These are phyloP conservation scores for Drosophila lacertosa DNA, from an alignment of 1,140 invertebrate species.

Conservation along the genomic window DNA sequence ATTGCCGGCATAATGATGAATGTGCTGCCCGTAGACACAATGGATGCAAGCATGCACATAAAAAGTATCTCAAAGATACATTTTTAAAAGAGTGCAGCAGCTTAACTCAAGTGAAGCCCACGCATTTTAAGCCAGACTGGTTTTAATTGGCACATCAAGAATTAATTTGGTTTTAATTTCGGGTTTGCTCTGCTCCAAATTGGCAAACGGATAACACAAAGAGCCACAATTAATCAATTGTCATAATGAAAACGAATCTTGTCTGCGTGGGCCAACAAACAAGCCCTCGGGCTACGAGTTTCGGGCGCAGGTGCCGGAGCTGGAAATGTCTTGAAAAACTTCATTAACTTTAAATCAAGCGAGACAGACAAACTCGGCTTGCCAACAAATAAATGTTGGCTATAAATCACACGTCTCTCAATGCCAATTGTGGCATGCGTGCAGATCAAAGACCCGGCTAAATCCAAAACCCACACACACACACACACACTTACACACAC, in stretches of 20 bases:
- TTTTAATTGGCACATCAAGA: slow-evolving; percentile 53
- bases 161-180: slow-evolving; percentile 29
- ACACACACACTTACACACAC: background rate
- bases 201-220: slow-evolving; percentile 55
- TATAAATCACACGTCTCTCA: slow-evolving; percentile 57
- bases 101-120: slow-evolving; percentile 11
- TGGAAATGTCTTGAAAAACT: slow-evolving; percentile 28
- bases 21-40: slow-evolving; percentile 29
- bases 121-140: slow-evolving; percentile 4
- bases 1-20: slow-evolving; percentile 28
- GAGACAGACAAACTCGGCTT: slow-evolving; percentile 30
- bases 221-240: slow-evolving; percentile 69
- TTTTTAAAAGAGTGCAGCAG: slow-evolving; percentile 9
- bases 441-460: slow-evolving; percentile 51
- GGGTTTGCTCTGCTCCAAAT: slow-evolving; percentile 37
- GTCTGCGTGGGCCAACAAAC: slow-evolving; percentile 57
- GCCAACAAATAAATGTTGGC: slow-evolving; percentile 50
- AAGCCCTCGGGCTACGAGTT: slow-evolving; percentile 33
- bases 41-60: background rate
- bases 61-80: background rate
- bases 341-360: slow-evolving; percentile 67
- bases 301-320: slow-evolving; percentile 46
- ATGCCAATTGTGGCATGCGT: slow-evolving; percentile 52
- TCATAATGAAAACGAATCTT: slow-evolving; percentile 58
- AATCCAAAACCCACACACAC: slow-evolving; percentile 36